A percentile compares a stretch with the other conserved stretches of the same genome.
These are phyloP conservation scores for Ischnus inquisitorius DNA, from an alignment of 2,888 invertebrate genomes.

Conservation along the genomic window DNA sequence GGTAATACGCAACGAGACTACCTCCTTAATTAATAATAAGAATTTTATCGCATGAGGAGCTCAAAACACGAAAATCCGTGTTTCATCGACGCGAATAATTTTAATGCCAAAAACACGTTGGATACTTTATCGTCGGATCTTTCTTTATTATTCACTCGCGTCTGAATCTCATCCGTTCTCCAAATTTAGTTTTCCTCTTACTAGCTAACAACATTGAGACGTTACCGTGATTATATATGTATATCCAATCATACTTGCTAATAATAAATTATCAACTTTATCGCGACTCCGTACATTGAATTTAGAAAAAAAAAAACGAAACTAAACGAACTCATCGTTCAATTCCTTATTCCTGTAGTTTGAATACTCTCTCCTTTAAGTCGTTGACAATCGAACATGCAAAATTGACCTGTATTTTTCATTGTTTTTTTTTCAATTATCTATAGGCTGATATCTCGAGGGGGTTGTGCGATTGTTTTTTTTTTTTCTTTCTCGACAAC, in stretches of 20 bases:
- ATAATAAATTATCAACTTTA: conserved; percentile 63
- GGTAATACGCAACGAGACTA: too few relatives aligned
- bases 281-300: conserved; percentile 54
- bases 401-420: conserved; percentile 44
- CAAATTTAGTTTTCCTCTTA: conserved; percentile 60
- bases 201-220: conserved; percentile 64
- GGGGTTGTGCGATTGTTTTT: neutral
- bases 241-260: conserved; percentile 59
- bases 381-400: conserved; percentile 59
- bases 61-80: neutral
- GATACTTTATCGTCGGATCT: conserved; percentile 7
- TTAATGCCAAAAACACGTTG: neutral
- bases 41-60: too few relatives aligned
- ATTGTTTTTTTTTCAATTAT: conserved; percentile 16
- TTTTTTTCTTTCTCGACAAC: conserved; percentile 11
- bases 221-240: conserved; percentile 63
- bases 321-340: conserved; percentile 12
- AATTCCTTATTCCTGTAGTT: conserved; percentile 35
- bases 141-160: conserved; percentile 14
- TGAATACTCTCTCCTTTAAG: conserved; percentile 31
- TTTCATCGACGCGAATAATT: neutral
- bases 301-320: conserved; percentile 22
- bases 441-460: conserved; percentile 33
- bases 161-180: conserved; percentile 13
- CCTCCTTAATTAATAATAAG: neutral